Evolutionary conservation across 2,113 vertebrate genomes (phyloP), one percentile per base, ranked within the genome.

Genomic region (Porphyrio hochstetteri): DNA sequence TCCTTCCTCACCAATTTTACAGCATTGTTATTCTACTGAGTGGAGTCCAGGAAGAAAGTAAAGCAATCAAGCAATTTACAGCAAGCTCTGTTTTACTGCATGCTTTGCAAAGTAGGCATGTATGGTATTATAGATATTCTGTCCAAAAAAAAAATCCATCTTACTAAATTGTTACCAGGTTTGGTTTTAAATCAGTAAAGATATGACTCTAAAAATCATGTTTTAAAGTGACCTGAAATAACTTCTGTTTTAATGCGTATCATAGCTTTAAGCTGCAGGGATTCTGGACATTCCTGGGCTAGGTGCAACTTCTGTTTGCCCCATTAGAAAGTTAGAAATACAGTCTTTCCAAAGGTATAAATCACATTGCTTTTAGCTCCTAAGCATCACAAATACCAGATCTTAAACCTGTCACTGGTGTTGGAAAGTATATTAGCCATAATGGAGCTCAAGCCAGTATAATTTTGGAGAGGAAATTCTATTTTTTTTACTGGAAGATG

Each of bases 391-490:
- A 95, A 92, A 88, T 33, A 91, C 36, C 81, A 90, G 61, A 87
- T 76, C 67, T 85, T 89, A 92, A 95, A 85, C 81, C 70, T 91
- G 77, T 84, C 82, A 90, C 29, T 89, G 27, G 10, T 71, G 17
- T 59, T 95, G 78, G 79, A 88, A 90, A 90, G 53, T 35, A 48
- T 88, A 93, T 86, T 78, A 74, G 82, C 46, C 42, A 72, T 69
- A 95, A 78, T 57, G 23, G 48, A 93, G 40, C 76, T 86, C 2
- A 0, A 88, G 69, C 25, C 80, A 78, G 27, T 33, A 74, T 40
- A 94, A 86, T 75, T 90, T 86, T 92, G 76, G 44, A 93, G 53
- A 91, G 72, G 80, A 96, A 96, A 84, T 71, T 81, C 79, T 90
- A 35, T 42, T 48, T 88, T 40, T 40, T 86, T 85, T 79, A 86